Evolutionary conservation across 2,797 vertebrate species (phyloP).

Genomic region (Rhinogobio ventralis): DNA sequence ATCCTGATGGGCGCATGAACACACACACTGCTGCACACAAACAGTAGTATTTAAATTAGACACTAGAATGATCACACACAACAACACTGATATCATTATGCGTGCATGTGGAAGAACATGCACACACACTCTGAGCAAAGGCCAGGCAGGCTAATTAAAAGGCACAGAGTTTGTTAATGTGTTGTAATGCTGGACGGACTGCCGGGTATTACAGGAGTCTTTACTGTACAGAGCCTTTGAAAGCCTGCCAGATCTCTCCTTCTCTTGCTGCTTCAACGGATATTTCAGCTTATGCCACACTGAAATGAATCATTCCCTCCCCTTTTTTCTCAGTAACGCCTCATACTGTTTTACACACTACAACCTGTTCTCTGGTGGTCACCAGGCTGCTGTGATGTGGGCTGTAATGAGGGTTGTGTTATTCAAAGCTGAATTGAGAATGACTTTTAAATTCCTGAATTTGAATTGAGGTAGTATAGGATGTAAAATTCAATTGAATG

Average conservation of each 20-base stretch:
- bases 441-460: background rate
- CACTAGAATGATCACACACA: conserved; percentile 40
- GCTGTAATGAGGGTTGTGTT: background rate
- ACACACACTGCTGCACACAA: conserved; percentile 14
- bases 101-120: conserved; percentile 40
- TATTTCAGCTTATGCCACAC: conserved; percentile 21
- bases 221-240: conserved; percentile 40
- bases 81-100: conserved; percentile 25
- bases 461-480: background rate
- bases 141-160: conserved; percentile 69
- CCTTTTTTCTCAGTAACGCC: background rate
- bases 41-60: conserved; percentile 30
- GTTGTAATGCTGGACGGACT: conserved; percentile 57
- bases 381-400: background rate
- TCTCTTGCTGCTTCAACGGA: background rate
- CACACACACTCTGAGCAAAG: conserved; percentile 29
- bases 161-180: conserved; percentile 63
- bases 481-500: too few relatives aligned
- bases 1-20: background rate
- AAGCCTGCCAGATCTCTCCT: conserved; percentile 32
- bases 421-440: background rate
- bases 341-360: conserved; percentile 40
- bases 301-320: background rate
- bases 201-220: conserved; percentile 20
- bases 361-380: conserved; percentile 23